These are phyloP conservation scores for Polydrusus cervinus DNA, from an alignment of 2,888 invertebrate species.

Conservation along the genomic window DNA sequence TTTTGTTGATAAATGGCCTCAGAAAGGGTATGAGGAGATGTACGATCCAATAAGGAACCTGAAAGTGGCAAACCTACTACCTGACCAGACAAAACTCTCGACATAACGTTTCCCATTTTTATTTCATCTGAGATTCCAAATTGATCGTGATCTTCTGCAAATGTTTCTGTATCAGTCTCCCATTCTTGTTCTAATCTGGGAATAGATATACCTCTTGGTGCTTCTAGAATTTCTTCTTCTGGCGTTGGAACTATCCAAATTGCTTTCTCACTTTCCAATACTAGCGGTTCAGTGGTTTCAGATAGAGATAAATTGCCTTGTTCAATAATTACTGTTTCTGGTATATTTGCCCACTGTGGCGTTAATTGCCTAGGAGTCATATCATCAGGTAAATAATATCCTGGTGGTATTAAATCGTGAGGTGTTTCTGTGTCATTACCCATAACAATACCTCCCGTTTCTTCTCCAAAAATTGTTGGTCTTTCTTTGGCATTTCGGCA, in stretches of 20 bases:
- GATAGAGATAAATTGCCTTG: conserved; percentile 52
- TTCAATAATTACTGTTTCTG: conserved; percentile 22
- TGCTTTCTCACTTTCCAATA: conserved; percentile 42
- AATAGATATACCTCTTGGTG: conserved; percentile 11
- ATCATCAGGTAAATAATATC: conserved; percentile 48
- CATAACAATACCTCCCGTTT: conserved; percentile 51
- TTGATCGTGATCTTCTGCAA: conserved; percentile 16
- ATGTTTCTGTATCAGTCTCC: conserved; percentile 30
- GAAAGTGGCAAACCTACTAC: conserved; percentile 42
- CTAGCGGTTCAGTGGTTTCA: conserved; percentile 19
- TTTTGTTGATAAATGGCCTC: conserved; percentile 46
- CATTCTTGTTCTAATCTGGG: conserved; percentile 33
- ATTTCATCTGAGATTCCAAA: conserved; percentile 30
- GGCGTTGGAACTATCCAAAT: conserved; percentile 29
- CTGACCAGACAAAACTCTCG: conserved; percentile 56
- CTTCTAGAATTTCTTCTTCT: conserved; percentile 33
- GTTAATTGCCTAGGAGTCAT: conserved; percentile 35
- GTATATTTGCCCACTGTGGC: conserved; percentile 47
- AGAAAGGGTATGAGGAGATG: conserved; percentile 45
- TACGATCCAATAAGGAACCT: conserved; percentile 5
- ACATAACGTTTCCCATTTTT: conserved; percentile 43
- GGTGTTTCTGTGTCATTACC: conserved; percentile 42
- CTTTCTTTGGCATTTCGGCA: conserved; percentile 49
- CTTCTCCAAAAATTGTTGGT: conserved; percentile 49
- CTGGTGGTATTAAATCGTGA: conserved; percentile 42